phyloP scores from a whole-genome alignment of 2,113 vertebrate genomes.

The Rhinichthys klamathensis region DNA sequence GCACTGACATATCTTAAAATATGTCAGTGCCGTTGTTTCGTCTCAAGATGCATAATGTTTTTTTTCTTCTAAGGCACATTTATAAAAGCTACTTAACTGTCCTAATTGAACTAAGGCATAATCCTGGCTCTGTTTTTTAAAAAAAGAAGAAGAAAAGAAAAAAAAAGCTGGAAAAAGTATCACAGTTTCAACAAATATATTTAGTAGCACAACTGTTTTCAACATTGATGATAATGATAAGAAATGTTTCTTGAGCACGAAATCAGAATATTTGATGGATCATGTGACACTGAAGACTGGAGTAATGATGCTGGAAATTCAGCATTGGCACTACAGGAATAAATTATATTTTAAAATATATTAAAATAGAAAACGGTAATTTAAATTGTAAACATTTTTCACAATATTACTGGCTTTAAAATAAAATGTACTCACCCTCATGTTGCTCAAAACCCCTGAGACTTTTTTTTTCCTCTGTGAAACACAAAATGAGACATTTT shows the following conservation, averaged over 20 bases:
- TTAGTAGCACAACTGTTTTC: neutral
- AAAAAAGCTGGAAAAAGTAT: neutral
- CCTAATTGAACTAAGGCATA: too few relatives aligned
- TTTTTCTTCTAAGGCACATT: too few relatives aligned
- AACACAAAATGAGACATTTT: neutral
- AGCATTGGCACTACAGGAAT: neutral
- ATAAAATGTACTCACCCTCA: neutral
- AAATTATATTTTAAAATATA: neutral
- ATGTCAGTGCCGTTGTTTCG: too few relatives aligned
- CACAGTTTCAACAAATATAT: too few relatives aligned
- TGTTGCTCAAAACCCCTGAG: neutral
- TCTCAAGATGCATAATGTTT: too few relatives aligned
- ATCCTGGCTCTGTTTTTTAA: neutral
- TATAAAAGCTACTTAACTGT: too few relatives aligned
- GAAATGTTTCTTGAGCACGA: neutral
- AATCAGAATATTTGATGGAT: neutral
- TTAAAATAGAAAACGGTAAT: neutral
- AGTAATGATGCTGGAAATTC: too few relatives aligned
- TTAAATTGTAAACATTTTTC: neutral
- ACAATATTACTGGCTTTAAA: neutral
- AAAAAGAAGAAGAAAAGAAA: neutral
- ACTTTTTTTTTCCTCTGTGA: neutral
- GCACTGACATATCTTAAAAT: too few relatives aligned
- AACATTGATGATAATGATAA: neutral
- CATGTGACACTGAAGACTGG: too few relatives aligned